These are phyloP conservation scores for Chouioia cunea DNA, from an alignment of 2,888 invertebrate genomes.

Conservation along the genomic window DNA sequence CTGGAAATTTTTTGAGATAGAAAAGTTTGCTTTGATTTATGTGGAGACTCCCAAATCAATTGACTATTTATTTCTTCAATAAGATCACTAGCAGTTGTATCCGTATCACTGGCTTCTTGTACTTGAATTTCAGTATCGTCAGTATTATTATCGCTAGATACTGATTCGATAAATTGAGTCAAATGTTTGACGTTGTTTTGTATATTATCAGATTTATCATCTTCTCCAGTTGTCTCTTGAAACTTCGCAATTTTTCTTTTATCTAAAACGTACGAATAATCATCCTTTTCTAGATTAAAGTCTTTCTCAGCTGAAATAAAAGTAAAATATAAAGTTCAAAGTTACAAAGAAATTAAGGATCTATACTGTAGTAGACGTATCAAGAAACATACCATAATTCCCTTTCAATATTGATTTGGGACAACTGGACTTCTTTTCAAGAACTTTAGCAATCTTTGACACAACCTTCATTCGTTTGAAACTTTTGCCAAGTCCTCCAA, in stretches of 20 bases:
- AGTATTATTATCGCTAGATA: conserved; percentile 24
- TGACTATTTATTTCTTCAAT: conserved; percentile 44
- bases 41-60: background rate
- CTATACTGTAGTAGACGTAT: too few relatives aligned
- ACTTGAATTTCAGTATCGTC: conserved; percentile 18
- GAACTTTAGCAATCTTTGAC: too few relatives aligned
- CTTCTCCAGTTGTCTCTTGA: background rate
- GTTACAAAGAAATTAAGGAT: too few relatives aligned
- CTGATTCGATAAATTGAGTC: conserved; percentile 35
- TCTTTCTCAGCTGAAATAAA: conserved; percentile 20
- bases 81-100: conserved; percentile 42
- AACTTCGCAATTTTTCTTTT: background rate
- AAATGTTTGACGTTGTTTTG: background rate
- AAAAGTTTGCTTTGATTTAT: background rate
- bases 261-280: background rate
- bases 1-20: conserved; percentile 37
- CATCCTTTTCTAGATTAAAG: background rate
- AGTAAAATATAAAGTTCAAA: background rate
- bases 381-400: too few relatives aligned
- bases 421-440: too few relatives aligned
- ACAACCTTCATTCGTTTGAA: conserved; percentile 20
- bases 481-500: conserved; percentile 18
- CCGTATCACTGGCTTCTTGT: conserved; percentile 36
- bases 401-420: too few relatives aligned
- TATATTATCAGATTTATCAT: background rate